Evolutionary conservation across 1,140 invertebrate genomes (phyloP).

Genomic region (Calliphora vicina): DNA sequence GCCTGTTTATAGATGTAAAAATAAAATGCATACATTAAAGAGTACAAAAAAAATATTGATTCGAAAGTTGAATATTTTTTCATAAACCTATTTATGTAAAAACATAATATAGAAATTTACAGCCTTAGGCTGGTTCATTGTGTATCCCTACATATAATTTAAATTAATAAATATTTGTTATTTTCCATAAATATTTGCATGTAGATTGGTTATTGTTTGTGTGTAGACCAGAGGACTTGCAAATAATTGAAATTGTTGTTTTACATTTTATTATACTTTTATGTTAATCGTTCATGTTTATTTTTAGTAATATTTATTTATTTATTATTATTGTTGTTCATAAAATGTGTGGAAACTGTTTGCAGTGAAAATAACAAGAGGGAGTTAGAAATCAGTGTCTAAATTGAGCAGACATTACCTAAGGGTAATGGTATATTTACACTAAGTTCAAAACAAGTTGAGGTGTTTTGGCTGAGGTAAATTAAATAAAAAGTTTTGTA

Average conservation of each 20-base stretch:
- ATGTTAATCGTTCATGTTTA: too few species aligned
- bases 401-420: too few species aligned
- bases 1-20: not conserved
- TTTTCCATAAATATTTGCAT: conserved; percentile 32
- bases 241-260: not conserved
- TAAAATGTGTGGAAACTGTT: too few species aligned
- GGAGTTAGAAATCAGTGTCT: too few species aligned
- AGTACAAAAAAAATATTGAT: not conserved
- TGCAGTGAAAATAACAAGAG: too few species aligned
- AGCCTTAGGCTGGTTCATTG: not conserved
- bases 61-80: not conserved
- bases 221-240: not conserved
- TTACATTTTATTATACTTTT: not conserved
- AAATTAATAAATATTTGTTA: conserved; percentile 33
- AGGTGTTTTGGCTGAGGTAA: too few species aligned
- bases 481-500: too few species aligned
- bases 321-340: too few species aligned
- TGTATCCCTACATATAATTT: not conserved
- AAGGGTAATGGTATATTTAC: too few species aligned
- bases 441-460: too few species aligned
- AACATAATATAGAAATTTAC: not conserved
- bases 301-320: too few species aligned
- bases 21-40: not conserved
- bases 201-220: not conserved
- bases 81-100: not conserved